Percentiles rank a stretch among this genome's conserved stretches.
These are phyloP conservation scores for Gastracanthus pulcherrimus DNA, from an alignment of 2,888 invertebrate species.

Conservation along the genomic window DNA sequence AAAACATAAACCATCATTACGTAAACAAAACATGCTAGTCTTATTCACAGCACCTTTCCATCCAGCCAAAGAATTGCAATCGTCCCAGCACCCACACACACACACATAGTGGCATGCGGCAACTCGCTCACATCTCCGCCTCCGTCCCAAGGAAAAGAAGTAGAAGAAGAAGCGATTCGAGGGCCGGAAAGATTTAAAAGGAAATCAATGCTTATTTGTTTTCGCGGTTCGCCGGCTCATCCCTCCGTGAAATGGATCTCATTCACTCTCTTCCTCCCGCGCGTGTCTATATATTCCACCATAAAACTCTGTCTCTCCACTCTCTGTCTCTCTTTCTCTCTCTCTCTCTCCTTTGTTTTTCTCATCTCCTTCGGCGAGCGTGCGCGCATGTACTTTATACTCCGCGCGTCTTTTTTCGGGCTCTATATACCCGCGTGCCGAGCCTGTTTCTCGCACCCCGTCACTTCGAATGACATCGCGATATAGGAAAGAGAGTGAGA, in stretches of 20 bases:
- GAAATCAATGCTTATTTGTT: slow-evolving; percentile 71
- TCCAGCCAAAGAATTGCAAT: too few relatives aligned
- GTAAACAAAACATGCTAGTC: too few relatives aligned
- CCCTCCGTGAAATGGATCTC: slow-evolving; percentile 71
- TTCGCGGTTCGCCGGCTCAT: slow-evolving; percentile 68
- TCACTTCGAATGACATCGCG: slow-evolving; percentile 64
- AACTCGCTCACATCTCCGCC: too few relatives aligned
- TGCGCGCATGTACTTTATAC: background rate
- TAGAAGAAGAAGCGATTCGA: background rate
- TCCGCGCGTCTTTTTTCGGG: slow-evolving; percentile 54
- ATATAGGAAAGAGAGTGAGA: slow-evolving; percentile 55
- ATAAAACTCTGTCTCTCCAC: slow-evolving; percentile 2
- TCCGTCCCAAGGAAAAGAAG: background rate
- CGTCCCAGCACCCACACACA: too few relatives aligned
- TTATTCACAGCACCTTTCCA: too few relatives aligned
- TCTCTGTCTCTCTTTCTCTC: slow-evolving; percentile 23
- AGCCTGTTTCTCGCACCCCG: slow-evolving; percentile 53
- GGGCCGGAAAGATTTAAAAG: slow-evolving; percentile 63
- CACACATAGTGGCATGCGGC: too few relatives aligned
- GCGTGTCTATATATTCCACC: background rate
- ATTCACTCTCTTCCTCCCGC: background rate
- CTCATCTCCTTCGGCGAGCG: background rate
- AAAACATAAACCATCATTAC: too few relatives aligned
- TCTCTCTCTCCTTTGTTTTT: slow-evolving; percentile 34
- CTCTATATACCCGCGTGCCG: too few relatives aligned